Conservation (phyloP, 2,797 vertebrate species). For the Erpetoichthys calabaricus region DNA sequence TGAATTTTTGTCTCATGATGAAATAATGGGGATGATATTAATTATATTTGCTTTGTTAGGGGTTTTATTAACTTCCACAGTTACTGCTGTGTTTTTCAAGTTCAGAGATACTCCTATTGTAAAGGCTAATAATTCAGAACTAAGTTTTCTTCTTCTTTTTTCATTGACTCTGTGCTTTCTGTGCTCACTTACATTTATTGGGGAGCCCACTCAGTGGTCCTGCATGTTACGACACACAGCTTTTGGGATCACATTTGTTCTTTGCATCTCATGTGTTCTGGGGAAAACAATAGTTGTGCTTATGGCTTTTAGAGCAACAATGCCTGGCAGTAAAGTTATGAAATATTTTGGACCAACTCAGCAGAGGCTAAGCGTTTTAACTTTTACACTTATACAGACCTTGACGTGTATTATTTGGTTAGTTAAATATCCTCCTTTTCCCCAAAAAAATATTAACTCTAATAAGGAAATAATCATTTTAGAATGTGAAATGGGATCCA, state of each 20-base stretch:
- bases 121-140: slow-evolving; percentile 49
- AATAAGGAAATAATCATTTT: slow-evolving; percentile 45
- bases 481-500: slow-evolving; percentile 51
- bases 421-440: slow-evolving; percentile 34
- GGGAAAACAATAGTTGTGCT: slow-evolving; percentile 52
- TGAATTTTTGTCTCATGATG: slow-evolving; percentile 38
- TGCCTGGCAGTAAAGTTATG: slow-evolving; percentile 50
- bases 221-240: slow-evolving; percentile 52
- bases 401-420: slow-evolving; percentile 45
- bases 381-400: slow-evolving; percentile 42
- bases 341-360: slow-evolving; percentile 48
- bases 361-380: slow-evolving; percentile 45
- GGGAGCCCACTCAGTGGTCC: slow-evolving; percentile 49
- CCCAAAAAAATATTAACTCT: slow-evolving; percentile 37
- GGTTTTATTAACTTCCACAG: slow-evolving; percentile 32
- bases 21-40: slow-evolving; percentile 42
- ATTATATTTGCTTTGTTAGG: slow-evolving; percentile 37
- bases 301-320: slow-evolving; percentile 47
- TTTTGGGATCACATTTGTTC: slow-evolving; percentile 53
- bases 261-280: slow-evolving; percentile 52
- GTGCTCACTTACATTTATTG: slow-evolving; percentile 46
- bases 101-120: slow-evolving; percentile 43
- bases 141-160: slow-evolving; percentile 50
- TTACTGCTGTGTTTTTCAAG: slow-evolving; percentile 38
- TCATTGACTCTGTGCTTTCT: slow-evolving; percentile 45